Percentiles rank a stretch among this genome's conserved stretches.
phyloP scores from a whole-genome alignment of 2,888 invertebrate genomes.

The Drosophila tanythrix region DNA sequence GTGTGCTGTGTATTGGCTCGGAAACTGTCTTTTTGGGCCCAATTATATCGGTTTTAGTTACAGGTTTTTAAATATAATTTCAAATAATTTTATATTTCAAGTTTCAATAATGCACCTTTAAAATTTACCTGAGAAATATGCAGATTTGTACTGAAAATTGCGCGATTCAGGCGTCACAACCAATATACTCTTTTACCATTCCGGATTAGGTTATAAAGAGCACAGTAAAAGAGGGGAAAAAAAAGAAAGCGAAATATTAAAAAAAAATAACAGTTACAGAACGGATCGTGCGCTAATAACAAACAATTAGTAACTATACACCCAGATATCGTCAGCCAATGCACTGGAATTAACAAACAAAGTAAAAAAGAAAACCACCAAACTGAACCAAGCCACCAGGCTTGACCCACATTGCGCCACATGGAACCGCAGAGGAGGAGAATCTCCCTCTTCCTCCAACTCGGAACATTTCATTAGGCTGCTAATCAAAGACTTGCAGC shows the following conservation, averaged over 20 bases:
- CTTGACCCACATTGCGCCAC: constrained; percentile 61
- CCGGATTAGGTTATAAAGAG: background rate
- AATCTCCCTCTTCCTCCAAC: background rate
- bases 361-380: background rate
- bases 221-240: background rate
- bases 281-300: constrained; percentile 65
- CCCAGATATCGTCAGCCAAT: constrained; percentile 12
- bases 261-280: constrained; percentile 68
- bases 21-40: no score
- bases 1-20: no score
- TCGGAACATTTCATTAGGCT: constrained; percentile 46
- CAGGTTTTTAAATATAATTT: no score
- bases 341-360: constrained; percentile 63
- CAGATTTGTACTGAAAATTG: background rate
- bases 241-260: background rate
- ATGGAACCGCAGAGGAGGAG: background rate
- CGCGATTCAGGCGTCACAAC: background rate
- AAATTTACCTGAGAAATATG: background rate
- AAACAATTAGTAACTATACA: constrained; percentile 78
- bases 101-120: no score
- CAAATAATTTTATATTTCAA: no score
- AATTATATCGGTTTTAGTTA: no score
- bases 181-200: background rate
- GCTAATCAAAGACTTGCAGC: constrained; percentile 7
- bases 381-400: background rate